These are phyloP conservation scores for Andrena marginata DNA, from an alignment of 2,888 invertebrate species.

Conservation along the genomic window DNA sequence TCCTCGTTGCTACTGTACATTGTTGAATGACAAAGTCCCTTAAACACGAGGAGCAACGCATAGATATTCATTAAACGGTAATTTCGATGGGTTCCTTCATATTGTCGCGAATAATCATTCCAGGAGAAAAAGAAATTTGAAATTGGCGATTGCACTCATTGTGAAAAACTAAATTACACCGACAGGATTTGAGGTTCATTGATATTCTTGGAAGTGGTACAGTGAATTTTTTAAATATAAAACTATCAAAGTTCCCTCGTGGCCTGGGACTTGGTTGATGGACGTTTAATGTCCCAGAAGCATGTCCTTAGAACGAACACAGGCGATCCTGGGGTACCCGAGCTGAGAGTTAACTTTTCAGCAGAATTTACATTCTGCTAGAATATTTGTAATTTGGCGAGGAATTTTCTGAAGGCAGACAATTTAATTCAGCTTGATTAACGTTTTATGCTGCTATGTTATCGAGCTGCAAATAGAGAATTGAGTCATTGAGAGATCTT, in stretches of 20 bases:
- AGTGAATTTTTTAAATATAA: too few species aligned
- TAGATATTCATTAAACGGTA: not conserved
- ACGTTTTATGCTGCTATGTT: not conserved
- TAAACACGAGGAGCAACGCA: not conserved
- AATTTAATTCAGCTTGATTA: not conserved
- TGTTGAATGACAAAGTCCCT: not conserved
- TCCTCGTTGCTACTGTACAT: not conserved
- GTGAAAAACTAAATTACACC: not conserved
- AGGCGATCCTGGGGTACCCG: too few species aligned
- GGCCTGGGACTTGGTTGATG: too few species aligned
- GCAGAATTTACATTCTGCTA: too few species aligned
- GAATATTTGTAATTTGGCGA: too few species aligned
- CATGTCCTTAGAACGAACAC: too few species aligned
- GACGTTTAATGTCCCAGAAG: too few species aligned
- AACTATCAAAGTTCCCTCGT: too few species aligned
- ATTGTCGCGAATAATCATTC: not conserved
- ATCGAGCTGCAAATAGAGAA: not conserved
- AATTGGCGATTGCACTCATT: not conserved
- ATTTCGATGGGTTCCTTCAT: not conserved
- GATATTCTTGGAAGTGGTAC: too few species aligned
- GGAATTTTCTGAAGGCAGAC: not conserved
- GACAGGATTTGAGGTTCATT: not conserved
- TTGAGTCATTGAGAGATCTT: conserved; percentile 31
- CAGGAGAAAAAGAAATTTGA: too few species aligned
- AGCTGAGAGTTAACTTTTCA: too few species aligned